A percentile compares a stretch with the other conserved stretches of the same genome.
Evolutionary conservation across 64 coral and sea anemone species (phyloP).

Genomic region (Pachyseris speciosa): DNA sequence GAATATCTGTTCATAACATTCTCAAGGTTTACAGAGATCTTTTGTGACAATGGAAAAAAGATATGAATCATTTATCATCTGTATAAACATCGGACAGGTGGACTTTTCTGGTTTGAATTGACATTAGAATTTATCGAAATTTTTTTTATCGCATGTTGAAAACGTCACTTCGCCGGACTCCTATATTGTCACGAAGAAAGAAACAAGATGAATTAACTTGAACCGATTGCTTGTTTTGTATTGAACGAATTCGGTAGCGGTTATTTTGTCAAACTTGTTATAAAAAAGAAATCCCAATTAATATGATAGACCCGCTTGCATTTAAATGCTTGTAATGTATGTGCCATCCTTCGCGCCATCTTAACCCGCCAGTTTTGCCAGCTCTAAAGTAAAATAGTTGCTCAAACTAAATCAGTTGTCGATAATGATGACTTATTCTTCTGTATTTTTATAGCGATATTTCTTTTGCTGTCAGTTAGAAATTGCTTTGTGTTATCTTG

Average conservation of each 20-base stretch:
- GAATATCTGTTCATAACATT: background rate
- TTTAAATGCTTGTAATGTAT: background rate
- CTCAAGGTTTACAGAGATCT: background rate
- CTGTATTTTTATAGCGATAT: background rate
- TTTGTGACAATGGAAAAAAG: background rate
- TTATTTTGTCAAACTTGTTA: background rate
- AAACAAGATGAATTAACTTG: no score
- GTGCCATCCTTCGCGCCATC: no score
- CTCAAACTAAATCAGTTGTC: background rate
- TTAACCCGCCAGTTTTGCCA: no score
- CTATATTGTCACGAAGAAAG: no score
- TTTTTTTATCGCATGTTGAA: background rate
- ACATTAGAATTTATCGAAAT: background rate
- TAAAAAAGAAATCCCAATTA: background rate
- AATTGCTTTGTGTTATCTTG: background rate
- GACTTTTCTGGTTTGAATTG: background rate
- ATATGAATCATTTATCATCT: conserved; percentile 20
- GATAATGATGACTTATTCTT: background rate
- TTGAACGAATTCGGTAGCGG: background rate
- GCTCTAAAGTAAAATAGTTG: background rate
- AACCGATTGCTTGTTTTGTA: background rate
- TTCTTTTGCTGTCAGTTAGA: background rate
- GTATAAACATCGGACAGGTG: conserved; percentile 5
- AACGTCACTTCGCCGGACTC: background rate
- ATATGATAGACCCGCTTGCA: background rate